Evolutionary conservation across 2,113 vertebrate species (phyloP).

Genomic region (Perca schrenkii): DNA sequence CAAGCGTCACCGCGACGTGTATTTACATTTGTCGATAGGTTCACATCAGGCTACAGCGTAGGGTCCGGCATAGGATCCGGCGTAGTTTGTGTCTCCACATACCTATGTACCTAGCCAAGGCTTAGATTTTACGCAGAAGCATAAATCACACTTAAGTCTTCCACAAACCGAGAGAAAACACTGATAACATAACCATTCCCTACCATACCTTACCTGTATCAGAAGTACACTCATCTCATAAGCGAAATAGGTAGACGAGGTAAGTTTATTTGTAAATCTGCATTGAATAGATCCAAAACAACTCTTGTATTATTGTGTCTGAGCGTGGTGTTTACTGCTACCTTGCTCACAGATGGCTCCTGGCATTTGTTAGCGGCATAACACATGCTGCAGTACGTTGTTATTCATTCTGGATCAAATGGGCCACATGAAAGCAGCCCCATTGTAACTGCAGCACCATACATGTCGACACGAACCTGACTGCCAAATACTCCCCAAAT

Average conservation of each 20-base stretch:
- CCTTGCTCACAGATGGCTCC: background rate
- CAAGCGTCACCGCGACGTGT: too few species aligned
- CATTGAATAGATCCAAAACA: background rate
- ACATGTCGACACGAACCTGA: background rate
- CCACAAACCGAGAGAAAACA: too few species aligned
- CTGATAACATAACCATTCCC: background rate
- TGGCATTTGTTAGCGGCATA: background rate
- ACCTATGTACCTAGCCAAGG: too few species aligned
- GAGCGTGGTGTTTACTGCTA: background rate
- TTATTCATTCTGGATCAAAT: conserved; percentile 17
- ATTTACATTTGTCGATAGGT: too few species aligned
- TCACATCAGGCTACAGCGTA: too few species aligned
- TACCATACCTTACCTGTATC: background rate
- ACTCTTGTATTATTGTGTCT: background rate
- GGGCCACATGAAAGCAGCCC: background rate
- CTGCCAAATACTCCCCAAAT: background rate
- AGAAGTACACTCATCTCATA: background rate
- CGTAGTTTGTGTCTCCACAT: too few species aligned
- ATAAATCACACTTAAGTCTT: too few species aligned
- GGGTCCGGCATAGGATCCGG: too few species aligned
- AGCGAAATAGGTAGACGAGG: too few species aligned
- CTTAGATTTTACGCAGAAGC: too few species aligned
- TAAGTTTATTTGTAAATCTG: background rate
- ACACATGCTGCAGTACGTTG: background rate
- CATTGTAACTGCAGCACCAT: background rate